phyloP scores from a whole-genome alignment of 1,140 invertebrate genomes.

The Eufriesea mexicana region DNA sequence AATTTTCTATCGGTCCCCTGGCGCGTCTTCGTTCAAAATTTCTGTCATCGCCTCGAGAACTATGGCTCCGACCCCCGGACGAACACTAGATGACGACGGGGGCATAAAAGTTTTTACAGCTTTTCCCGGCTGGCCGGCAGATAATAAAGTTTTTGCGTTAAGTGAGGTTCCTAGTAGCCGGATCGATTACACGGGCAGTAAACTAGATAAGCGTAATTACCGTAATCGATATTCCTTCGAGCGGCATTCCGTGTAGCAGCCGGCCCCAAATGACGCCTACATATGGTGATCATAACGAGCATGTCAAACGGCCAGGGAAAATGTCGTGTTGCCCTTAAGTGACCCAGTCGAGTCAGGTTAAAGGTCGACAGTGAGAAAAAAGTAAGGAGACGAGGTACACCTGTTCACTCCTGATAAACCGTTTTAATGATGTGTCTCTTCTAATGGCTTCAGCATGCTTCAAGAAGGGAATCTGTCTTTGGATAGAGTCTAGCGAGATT shows the following conservation, averaged over 20 bases:
- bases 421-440: constrained; percentile 21
- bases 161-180: constrained; percentile 30
- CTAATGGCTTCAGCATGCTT: not conserved
- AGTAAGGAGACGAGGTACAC: not conserved
- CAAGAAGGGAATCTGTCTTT: not conserved
- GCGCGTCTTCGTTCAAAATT: not conserved
- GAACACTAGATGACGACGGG: not conserved
- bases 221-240: constrained; percentile 57
- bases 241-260: constrained; percentile 24
- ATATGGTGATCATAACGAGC: constrained; percentile 53
- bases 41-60: not conserved
- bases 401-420: constrained; percentile 25
- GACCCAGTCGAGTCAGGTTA: constrained; percentile 3
- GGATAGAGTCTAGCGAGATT: not conserved
- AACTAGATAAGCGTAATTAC: constrained; percentile 66
- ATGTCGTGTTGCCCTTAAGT: constrained; percentile 44
- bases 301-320: not conserved
- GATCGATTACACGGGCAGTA: constrained; percentile 55
- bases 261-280: constrained; percentile 52
- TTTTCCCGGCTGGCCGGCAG: constrained; percentile 9
- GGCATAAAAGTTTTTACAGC: constrained; percentile 40
- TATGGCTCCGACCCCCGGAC: not conserved
- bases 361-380: not conserved
- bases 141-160: constrained; percentile 37
- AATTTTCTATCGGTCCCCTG: too few relatives aligned